Base-by-base conservation (phyloP, 2,888 invertebrate genomes). In the Entomobrya proxima region DNA sequence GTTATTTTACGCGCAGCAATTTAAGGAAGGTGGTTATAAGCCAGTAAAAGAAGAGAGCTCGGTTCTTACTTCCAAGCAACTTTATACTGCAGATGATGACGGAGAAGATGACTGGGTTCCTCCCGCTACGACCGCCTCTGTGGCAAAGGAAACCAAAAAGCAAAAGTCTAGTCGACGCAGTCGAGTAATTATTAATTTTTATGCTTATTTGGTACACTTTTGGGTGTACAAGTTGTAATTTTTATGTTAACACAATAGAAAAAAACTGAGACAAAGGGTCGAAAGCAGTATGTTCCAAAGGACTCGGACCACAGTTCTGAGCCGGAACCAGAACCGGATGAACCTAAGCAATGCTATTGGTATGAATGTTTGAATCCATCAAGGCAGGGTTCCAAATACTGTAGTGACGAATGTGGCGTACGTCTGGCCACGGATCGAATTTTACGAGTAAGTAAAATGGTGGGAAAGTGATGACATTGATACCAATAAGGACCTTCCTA, bases 391-490 rank as follows among this genome's bases (percentile, higher is more conserved):
- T 98, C 97, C 86, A 98, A 98, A 92, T 99, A 98, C 91, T 99
- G 99, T 91, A 96, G 96, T 7, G 95, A 98, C 88, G 95, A 95
- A 88, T 99, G 98, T 91, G 98, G 98, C 0, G 94, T 97, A 91
- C 95, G 95, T 91, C 93, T 99, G 32, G 98, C 98, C 0, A 95
- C 96, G 0, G 95, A 95, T 61, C 93, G 97, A 90, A 96, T 97
- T 89, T 96, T 96, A 91, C 95, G 96, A 93, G 96, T 95, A 89
- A 91, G 92, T 67, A n/a, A n/a, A 18, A 24, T 64, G 64, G 7
- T n/a, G 7, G n/a, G 3, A n/a, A 40, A 15, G 0, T 40, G n/a
- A 79, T 21, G 24, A n/a, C n/a, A n/a, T n/a, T n/a, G 50, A 35
- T 52, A 27, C 2, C 24, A 72, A 35, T 9, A 13, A 27, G 40